Base-by-base conservation (phyloP, 2,113 vertebrate genomes). In the Oplegnathus fasciatus region DNA sequence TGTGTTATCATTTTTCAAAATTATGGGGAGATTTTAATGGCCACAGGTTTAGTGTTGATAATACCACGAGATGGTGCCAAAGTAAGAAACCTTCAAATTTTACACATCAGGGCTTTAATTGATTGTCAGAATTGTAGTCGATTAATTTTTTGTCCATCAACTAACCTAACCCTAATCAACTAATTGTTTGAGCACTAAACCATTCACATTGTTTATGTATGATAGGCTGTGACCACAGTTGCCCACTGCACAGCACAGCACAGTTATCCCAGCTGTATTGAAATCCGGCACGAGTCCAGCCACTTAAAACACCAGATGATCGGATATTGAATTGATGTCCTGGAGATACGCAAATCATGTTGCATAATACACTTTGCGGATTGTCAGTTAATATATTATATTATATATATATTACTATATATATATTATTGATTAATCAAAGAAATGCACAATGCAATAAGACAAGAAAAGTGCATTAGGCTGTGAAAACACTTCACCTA, bases 401-500 rank as follows among this genome's bases (percentile, higher is more conserved):
- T n/a, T n/a, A n/a, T n/a, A n/a, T n/a, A n/a, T n/a, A n/a, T n/a
- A n/a, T n/a, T n/a, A n/a, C n/a, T n/a, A n/a, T n/a, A n/a, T n/a
- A n/a, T n/a, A n/a, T n/a, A 18, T 58, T 72, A 58, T 70, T 46
- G 42, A 82, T 75, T 34, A 48, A 68, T 40, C n/a, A 52, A 75
- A 46, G 9, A 24, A 22, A 70, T 26, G 32, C 24, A 17, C 40
- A 34, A 26, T 52, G 13, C 17, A 52, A 22, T n/a, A 76, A 62
- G 58, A 54, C n/a, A 70, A 62, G 6, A 52, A 32, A 75, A 69
- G 50, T 69, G 24, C 42, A 44, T 26, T 9, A 28, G 50, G 32
- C 67, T 73, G 68, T 62, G 40, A 73, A 76, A 86, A 68, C 54
- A 18, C n/a, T 22, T 65, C 37, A 57, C 62, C 48, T 64, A 46